Conservation (phyloP, 2,113 vertebrate species). For the Panthera leo region DNA sequence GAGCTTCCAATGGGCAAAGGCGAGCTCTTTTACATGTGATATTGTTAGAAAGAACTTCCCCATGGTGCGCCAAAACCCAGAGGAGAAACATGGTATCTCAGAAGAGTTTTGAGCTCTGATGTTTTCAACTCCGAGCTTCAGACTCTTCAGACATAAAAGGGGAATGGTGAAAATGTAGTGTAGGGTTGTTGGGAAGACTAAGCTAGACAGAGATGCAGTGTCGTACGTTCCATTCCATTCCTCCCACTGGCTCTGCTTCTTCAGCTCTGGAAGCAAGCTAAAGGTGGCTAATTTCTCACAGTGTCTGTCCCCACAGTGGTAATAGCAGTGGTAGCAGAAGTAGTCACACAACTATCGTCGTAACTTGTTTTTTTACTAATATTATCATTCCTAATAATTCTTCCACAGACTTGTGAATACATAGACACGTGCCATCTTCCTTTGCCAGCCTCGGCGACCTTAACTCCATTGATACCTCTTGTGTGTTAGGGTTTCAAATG, state of each 20-base stretch:
- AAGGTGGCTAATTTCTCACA: background rate
- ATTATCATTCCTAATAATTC: background rate
- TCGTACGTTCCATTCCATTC: background rate
- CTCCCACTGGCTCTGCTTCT: background rate
- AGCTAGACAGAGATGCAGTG: background rate
- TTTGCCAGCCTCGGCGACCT: background rate
- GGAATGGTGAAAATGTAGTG: background rate
- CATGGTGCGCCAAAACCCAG: background rate
- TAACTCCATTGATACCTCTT: background rate
- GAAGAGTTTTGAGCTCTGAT: background rate
- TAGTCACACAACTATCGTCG: background rate
- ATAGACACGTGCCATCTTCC: no score
- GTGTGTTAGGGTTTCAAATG: background rate
- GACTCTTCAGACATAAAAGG: background rate
- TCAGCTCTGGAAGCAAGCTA: background rate
- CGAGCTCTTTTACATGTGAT: background rate
- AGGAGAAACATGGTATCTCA: background rate
- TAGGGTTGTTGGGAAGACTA: background rate
- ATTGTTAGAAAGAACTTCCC: background rate
- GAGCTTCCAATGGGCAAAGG: conserved; percentile 3
- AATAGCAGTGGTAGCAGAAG: background rate
- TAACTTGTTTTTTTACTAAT: background rate
- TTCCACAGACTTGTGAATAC: background rate
- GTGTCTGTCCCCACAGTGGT: background rate
- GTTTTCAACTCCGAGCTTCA: background rate